Conservation (phyloP, 1,140 invertebrate species). For the Calephelis nemesis region DNA sequence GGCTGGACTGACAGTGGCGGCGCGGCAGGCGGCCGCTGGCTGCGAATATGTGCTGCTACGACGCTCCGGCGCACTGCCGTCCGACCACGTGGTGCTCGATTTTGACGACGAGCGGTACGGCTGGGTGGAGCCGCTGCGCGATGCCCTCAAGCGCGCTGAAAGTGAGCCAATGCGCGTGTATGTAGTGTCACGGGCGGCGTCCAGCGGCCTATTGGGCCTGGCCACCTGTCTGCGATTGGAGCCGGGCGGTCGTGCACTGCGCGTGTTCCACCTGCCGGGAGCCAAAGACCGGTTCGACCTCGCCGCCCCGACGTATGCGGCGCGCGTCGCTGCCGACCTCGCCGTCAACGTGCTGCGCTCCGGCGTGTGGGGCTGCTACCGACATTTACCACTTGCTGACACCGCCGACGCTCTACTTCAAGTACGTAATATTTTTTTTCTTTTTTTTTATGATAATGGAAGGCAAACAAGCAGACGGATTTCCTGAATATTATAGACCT, state of each 20-base stretch:
- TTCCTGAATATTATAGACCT: too few relatives aligned
- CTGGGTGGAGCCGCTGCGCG: conserved; percentile 92
- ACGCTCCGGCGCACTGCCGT: conserved; percentile 58
- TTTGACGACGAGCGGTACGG: conserved; percentile 84
- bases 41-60: conserved; percentile 82
- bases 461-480: too few relatives aligned
- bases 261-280: conserved; percentile 86
- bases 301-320: conserved; percentile 78
- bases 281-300: conserved; percentile 82
- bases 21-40: conserved; percentile 80
- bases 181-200: conserved; percentile 77
- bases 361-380: conserved; percentile 90
- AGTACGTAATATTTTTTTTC: conserved; percentile 25
- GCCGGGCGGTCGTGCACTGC: conserved; percentile 86
- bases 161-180: conserved; percentile 82
- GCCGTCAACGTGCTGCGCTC: conserved; percentile 90
- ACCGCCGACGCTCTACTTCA: conserved; percentile 81
- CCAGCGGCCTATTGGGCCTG: conserved; percentile 90
- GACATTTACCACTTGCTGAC: conserved; percentile 86
- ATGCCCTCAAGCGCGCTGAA: conserved; percentile 82
- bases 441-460: too few relatives aligned
- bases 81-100: conserved; percentile 76
- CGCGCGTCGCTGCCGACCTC: conserved; percentile 87
- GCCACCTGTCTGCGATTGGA: conserved; percentile 94
- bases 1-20: conserved; percentile 76